Percentiles rank a stretch among this genome's conserved stretches.
phyloP scores from a whole-genome alignment of 2,797 vertebrate species.

The Cynopterus sphinx region DNA sequence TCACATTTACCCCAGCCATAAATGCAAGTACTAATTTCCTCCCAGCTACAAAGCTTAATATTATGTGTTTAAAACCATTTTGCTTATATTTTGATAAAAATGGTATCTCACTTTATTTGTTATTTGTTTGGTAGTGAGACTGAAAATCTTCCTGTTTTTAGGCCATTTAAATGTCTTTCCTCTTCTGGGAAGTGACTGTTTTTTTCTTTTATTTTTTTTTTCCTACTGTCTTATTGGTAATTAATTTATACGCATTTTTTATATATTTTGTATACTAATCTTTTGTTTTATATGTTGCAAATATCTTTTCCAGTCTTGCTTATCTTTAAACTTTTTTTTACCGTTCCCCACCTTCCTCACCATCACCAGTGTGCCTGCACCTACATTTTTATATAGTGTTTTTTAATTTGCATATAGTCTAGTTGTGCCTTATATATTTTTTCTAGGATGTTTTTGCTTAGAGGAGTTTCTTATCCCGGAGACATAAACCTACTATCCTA shows the following conservation, averaged over 20 bases:
- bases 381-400: background rate
- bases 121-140: background rate
- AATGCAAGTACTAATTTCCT: background rate
- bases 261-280: background rate
- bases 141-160: background rate
- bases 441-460: background rate
- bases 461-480: background rate
- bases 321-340: background rate
- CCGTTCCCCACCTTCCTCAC: no score
- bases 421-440: background rate
- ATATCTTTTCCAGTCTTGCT: background rate
- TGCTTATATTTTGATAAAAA: background rate
- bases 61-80: background rate
- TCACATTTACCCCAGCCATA: background rate
- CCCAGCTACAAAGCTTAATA: background rate
- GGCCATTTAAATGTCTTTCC: background rate
- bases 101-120: background rate
- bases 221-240: background rate
- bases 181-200: background rate
- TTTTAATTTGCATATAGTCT: background rate
- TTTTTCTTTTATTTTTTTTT: background rate
- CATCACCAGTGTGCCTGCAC: no score
- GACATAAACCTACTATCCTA: background rate
- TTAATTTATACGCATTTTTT: background rate
- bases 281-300: conserved; percentile 36